Base-by-base conservation (phyloP, 2,113 vertebrate genomes). In the Steatornis caripensis region DNA sequence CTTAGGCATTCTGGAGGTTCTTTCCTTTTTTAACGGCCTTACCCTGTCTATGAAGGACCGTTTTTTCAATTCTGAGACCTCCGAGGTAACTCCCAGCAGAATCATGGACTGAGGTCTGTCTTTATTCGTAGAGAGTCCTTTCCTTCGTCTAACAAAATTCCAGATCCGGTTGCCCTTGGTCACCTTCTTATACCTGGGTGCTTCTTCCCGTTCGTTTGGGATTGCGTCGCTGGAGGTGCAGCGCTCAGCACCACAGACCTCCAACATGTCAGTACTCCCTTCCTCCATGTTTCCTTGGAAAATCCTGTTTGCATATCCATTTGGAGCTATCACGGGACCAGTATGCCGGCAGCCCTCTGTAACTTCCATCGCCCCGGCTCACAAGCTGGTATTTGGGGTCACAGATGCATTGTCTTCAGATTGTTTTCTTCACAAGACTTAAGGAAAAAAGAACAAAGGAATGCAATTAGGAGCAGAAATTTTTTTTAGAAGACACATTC, bases 71-170 rank as follows among this genome's bases (percentile, higher is more conserved):
- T 98, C 96, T 10, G 95, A 57, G 7, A 96, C 97, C 92, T 90
- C 96, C 5, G 86, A 86, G 37, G 87, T 61, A 37, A 98, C 98
- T 84, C 98, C 98, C 2, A 98, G 98, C 81, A 99, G 97, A 84
- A 99, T 98, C 99, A 99, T 99, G 66, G 99, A 99, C 95, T 99
- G 98, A 18, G 99, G 99, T 48, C 98, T 96, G 54, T 98, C 98
- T 77, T 98, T 98, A 70, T 96, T 96, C 7, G 98, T 96, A 12
- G 98, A 93, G 16, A 97, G 94, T 13, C 97, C 97, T 97, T 98
- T 99, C 92, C 98, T 99, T 84, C 98, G 95, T 69, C 97, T 98
- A 72, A 99, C 97, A 46, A 99, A 99, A 97, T 98, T 99, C 99
- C 99, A 99, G 89, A 99, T 99, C 45, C 98, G 97, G 15, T 66